phyloP scores from a whole-genome alignment of 2,888 invertebrate genomes.

The Hermaeophaga mercurialis region DNA sequence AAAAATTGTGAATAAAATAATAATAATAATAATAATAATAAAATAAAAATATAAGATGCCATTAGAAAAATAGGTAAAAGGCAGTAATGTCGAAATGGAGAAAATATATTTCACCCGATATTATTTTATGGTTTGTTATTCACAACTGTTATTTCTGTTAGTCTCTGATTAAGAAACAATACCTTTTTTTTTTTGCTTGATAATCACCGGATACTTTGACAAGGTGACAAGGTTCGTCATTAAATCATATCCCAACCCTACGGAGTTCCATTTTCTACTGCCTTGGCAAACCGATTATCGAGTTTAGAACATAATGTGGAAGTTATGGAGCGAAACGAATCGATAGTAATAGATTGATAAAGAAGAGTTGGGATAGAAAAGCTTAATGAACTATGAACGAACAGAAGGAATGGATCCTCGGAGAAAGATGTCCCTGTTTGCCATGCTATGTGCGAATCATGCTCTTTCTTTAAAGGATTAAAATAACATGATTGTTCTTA shows the following conservation, averaged over 20 bases:
- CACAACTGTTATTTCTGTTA: too few relatives aligned
- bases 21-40: too few relatives aligned
- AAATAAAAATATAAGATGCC: too few relatives aligned
- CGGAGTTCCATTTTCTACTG: not conserved
- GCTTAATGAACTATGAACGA: slow-evolving; percentile 56
- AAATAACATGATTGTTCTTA: not conserved
- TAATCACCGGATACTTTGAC: too few relatives aligned
- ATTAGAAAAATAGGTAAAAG: too few relatives aligned
- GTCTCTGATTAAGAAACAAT: too few relatives aligned
- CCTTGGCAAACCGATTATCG: slow-evolving; percentile 35
- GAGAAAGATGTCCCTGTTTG: slow-evolving; percentile 48
- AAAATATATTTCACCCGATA: too few relatives aligned
- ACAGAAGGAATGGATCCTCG: slow-evolving; percentile 54
- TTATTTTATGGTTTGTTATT: too few relatives aligned
- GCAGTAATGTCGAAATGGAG: too few relatives aligned
- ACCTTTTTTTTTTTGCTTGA: too few relatives aligned
- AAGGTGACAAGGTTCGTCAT: too few relatives aligned
- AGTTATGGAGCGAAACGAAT: slow-evolving; percentile 51
- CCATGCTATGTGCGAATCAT: not conserved
- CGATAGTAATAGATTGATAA: slow-evolving; percentile 56
- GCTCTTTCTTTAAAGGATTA: not conserved
- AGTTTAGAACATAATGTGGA: slow-evolving; percentile 47
- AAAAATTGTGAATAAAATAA: too few relatives aligned
- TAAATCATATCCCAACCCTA: not conserved
- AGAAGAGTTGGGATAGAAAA: slow-evolving; percentile 50